These are phyloP conservation scores for Parascotia fuliginaria DNA, from an alignment of 2,888 invertebrate species.

Conservation along the genomic window DNA sequence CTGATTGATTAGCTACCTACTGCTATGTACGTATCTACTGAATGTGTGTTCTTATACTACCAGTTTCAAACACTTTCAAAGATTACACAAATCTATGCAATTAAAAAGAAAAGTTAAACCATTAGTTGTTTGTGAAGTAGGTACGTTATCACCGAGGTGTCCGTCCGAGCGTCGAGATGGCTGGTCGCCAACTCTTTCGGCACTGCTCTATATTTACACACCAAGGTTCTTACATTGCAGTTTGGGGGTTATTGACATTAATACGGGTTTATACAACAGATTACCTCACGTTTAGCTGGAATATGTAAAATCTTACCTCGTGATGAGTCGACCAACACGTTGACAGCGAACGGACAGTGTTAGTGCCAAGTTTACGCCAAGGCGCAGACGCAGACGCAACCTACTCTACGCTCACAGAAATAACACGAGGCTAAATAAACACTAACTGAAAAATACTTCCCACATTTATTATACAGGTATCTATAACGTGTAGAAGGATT, in stretches of 20 bases:
- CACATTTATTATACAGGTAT: neutral
- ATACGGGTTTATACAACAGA: constrained; percentile 67
- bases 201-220: constrained; percentile 75
- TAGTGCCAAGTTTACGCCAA: constrained; percentile 77
- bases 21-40: neutral
- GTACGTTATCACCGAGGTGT: constrained; percentile 63
- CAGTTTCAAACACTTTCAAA: neutral
- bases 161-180: constrained; percentile 64
- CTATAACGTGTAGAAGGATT: neutral
- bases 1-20: no score
- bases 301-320: constrained; percentile 55
- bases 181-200: constrained; percentile 78
- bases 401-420: constrained; percentile 66
- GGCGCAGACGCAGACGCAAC: constrained; percentile 47
- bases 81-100: constrained; percentile 2
- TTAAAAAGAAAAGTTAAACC: constrained; percentile 14
- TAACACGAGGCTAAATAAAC: constrained; percentile 64
- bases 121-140: constrained; percentile 36
- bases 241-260: constrained; percentile 84
- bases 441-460: constrained; percentile 18
- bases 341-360: constrained; percentile 54
- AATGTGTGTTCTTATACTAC: neutral
- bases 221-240: constrained; percentile 80
- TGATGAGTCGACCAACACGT: constrained; percentile 36
- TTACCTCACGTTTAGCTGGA: constrained; percentile 62